Base-by-base conservation (phyloP, 2,888 invertebrate species). In the Diarsia brunnea region DNA sequence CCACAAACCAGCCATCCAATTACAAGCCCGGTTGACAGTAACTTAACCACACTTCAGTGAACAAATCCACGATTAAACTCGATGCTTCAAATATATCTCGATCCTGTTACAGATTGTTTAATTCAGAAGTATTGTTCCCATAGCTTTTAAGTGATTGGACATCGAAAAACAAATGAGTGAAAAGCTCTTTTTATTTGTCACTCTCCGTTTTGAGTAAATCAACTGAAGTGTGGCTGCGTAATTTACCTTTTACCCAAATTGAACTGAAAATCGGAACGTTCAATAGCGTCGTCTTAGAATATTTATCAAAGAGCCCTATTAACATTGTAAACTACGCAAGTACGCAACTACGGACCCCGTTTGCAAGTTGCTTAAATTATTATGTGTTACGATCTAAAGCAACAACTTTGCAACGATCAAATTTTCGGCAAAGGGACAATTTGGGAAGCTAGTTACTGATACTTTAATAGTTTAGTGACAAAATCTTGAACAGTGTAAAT, bases 101-200 rank as follows among this genome's bases (percentile, higher is more conserved):
- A 77, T 84, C 70, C 78, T 67, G 80, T 82, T 71, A 81, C 84
- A 82, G 78, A 86, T 80, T 85, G 69, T 85, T 86, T 85, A 86
- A 87, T 87, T 84, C 79, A 69, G 69, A 74, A 82, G 74, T 71
- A 73, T 67, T 82, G 78, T 77, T 79, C 27, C 71, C 61, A 78
- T 81, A 85, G 81, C 87, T 88, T 78, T 84, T 87, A 88, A 87
- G 87, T 85, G 85, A 88, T 88, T 88, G 84, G 81, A 85, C 75
- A 79, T 78, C 69, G 75, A 77, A 74, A 88, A 87, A 88, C 85
- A 88, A 87, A 87, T 87, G 87, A 82, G 68, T 78, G 68, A 68
- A 81, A 78, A 78, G 49, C 72, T 78, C 67, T 77, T 78, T 84
- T 82, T 88, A 87, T 87, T 82, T 78, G 81, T 87, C 87, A 84